A percentile compares a stretch with the other conserved stretches of the same genome.
Conservation (phyloP, 30 jellyfish, hydroid and myxozoan genomes). For the Clytia hemisphaerica region DNA sequence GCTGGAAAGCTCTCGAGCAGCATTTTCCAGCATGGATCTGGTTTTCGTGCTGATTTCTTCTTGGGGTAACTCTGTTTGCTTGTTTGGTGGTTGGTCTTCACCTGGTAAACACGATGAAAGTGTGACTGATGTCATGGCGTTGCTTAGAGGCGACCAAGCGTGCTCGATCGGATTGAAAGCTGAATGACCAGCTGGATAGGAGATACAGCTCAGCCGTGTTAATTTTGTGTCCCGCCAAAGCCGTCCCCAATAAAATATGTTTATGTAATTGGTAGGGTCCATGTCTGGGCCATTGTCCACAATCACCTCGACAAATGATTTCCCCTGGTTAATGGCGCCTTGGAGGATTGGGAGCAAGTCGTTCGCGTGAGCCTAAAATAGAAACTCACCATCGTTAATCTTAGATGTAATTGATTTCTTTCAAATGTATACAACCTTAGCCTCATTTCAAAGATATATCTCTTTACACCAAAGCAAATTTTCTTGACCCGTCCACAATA, state of each 20-base stretch:
- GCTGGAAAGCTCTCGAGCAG: neutral
- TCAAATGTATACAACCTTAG: too few relatives aligned
- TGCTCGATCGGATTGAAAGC: neutral
- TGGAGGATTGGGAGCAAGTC: neutral
- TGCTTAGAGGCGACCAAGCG: slow-evolving; percentile 2
- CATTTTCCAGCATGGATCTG: neutral
- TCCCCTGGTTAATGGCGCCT: neutral
- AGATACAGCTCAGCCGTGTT: too few relatives aligned
- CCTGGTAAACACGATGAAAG: neutral
- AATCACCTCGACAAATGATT: neutral
- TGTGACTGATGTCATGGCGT: neutral
- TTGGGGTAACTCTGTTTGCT: too few relatives aligned
- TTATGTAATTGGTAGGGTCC: neutral
- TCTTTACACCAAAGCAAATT: too few relatives aligned
- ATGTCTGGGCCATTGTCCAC: slow-evolving; percentile 1
- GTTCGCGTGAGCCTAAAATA: neutral
- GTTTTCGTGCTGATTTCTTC: neutral
- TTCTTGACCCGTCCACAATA: too few relatives aligned
- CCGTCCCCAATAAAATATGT: neutral
- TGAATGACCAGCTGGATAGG: slow-evolving; percentile 3
- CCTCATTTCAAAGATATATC: too few relatives aligned
- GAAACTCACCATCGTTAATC: too few relatives aligned
- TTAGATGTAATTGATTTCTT: too few relatives aligned
- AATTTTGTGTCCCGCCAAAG: too few relatives aligned
- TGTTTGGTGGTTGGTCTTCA: neutral